phyloP scores from a whole-genome alignment of 2,888 invertebrate species.

The Caenorhabditis sulstoni region DNA sequence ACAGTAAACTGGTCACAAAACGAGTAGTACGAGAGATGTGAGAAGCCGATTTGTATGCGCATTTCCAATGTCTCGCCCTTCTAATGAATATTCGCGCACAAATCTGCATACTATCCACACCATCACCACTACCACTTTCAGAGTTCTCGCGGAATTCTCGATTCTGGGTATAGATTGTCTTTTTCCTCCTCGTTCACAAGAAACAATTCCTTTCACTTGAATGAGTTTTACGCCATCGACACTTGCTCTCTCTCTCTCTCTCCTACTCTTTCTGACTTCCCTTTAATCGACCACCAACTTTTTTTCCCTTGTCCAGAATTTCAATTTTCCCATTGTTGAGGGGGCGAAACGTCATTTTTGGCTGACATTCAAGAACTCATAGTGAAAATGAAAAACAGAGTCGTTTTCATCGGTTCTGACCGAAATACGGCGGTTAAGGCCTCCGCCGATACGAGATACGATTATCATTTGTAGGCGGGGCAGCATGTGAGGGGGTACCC shows the following conservation, averaged over 20 bases:
- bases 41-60: constrained; percentile 52
- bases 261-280: background rate
- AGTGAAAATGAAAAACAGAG: no score
- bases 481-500: constrained; percentile 8
- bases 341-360: background rate
- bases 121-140: constrained; percentile 23
- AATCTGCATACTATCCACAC: constrained; percentile 49
- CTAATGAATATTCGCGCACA: constrained; percentile 50
- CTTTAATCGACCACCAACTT: background rate
- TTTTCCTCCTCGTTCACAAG: background rate
- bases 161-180: background rate
- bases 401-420: background rate
- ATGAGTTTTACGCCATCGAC: constrained; percentile 9
- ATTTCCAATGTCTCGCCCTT: constrained; percentile 48
- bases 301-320: background rate
- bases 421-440: background rate
- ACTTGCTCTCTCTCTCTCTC: no score
- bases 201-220: constrained; percentile 2
- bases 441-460: background rate
- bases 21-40: constrained; percentile 27
- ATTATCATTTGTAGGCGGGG: background rate
- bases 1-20: constrained; percentile 12
- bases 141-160: background rate
- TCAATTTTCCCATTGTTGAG: background rate
- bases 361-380: no score